Evolutionary conservation across 1,140 invertebrate species (phyloP), one percentile per base, ranked within the genome.

Genomic region (Diabrotica undecimpunctata): DNA sequence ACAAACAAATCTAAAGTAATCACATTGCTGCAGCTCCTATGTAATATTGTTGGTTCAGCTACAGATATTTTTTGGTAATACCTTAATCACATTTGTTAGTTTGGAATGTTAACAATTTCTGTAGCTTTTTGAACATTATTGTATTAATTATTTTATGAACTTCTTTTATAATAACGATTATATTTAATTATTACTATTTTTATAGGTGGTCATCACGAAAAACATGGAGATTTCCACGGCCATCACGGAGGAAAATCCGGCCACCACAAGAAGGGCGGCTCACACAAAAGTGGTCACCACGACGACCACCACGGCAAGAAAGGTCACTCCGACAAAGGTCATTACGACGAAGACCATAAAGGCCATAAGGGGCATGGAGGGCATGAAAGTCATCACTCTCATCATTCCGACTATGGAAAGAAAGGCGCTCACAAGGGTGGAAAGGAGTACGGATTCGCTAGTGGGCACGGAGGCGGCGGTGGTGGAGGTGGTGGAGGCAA

Each of bases 261-360:
- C 8, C 72, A 76, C 54, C 75, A 74, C 72, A 87, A 90, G 80
- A 90, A 91, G 80, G 88, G 88, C 5, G 87, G 87, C 2, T 87
- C 89, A 65, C 86, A 90, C 64, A 84, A 91, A 56, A 82, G 84
- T 8, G 88, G 85, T 11, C 84, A 89, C 58, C 84, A 89, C 63
- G 82, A 85, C 58, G 81, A 83, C 53, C 82, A 88, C 67, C 80
- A 83, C 60, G 87, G 87, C 7, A 89, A 89, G 79, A 88, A 89
- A 71, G 88, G 88, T 12, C 80, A 83, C 74, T 82, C 83, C 66
- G 83, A 85, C 70, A 87, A 88, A 72, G 90, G 90, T 6, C 88
- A 92, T 72, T 80, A 89, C 63, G 88, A 92, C 69, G 85, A 89
- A 51, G 87, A 90, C 67, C 89, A 92, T 72, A 88, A 90, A 70